These are phyloP conservation scores for Drosophila ficusphila DNA, from an alignment of 1,140 invertebrate species.

Conservation along the genomic window DNA sequence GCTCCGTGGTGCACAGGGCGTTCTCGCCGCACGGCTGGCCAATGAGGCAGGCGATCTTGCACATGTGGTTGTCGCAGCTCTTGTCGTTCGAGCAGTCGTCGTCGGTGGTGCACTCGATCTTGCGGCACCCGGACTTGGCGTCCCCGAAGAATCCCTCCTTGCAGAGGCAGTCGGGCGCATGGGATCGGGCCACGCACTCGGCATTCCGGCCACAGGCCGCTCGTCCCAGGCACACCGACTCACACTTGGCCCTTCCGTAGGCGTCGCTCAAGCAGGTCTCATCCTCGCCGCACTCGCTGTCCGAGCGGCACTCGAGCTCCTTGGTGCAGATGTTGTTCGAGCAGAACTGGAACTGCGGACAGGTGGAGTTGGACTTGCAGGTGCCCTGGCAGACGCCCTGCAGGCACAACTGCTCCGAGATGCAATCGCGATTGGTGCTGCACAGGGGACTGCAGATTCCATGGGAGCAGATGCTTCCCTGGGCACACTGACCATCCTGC, in stretches of 20 bases:
- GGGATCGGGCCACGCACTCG: slow-evolving; percentile 89
- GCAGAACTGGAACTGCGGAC: slow-evolving; percentile 92
- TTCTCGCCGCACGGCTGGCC: slow-evolving; percentile 93
- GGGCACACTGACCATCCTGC: slow-evolving; percentile 90
- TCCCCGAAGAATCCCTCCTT: slow-evolving; percentile 91
- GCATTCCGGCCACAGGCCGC: slow-evolving; percentile 93
- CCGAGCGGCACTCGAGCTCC: slow-evolving; percentile 89
- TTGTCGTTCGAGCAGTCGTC: slow-evolving; percentile 92
- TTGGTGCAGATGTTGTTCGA: slow-evolving; percentile 92
- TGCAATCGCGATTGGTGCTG: slow-evolving; percentile 91
- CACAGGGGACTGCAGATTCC: slow-evolving; percentile 92
- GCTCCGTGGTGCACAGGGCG: slow-evolving; percentile 92
- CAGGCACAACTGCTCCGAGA: slow-evolving; percentile 92
- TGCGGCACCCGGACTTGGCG: slow-evolving; percentile 90
- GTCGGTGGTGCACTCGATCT: slow-evolving; percentile 90
- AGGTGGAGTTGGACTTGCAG: slow-evolving; percentile 90
- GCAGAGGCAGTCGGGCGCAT: slow-evolving; percentile 90
- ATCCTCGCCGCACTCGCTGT: slow-evolving; percentile 89
- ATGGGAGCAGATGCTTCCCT: slow-evolving; percentile 91
- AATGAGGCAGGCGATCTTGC: slow-evolving; percentile 92
- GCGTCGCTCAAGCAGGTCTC: slow-evolving; percentile 89
- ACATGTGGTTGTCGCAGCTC: slow-evolving; percentile 91
- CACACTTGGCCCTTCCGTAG: slow-evolving; percentile 89
- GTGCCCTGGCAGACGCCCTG: slow-evolving; percentile 91
- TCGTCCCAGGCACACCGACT: slow-evolving; percentile 88